Evolutionary conservation across 2,888 invertebrate genomes (phyloP), one percentile per base, ranked within the genome.

Genomic region (Pelosia muscerda): DNA sequence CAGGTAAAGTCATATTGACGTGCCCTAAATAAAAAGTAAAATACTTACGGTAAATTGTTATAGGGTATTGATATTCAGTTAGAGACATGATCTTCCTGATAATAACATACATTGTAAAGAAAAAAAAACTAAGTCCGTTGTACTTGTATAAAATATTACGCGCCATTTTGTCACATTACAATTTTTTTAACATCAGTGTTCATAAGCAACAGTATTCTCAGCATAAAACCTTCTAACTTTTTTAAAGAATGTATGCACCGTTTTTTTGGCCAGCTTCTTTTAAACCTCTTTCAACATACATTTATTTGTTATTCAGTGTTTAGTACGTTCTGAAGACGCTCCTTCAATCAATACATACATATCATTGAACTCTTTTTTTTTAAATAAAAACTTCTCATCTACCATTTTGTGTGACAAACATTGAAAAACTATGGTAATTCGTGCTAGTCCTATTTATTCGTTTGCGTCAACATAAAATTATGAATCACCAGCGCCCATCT

Each of bases 381-480:
- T 19, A 49, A n/a, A n/a, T 49, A 8, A 49, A 42, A 19, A 5
- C 19, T 42, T 13, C 10, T 15, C 13, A 2, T 26, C 55, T 26
- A 15, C 8, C 13, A 55, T 26, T 25, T 25, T 15, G 25, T 49
- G n/a, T 49, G 49, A 49, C 49, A 49, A 25, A 25, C 55, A 55
- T 55, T 25, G 55, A 55, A 55, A 55, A 55, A 55, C 13, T 55
- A 55, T 55, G 55, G 55, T 55, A 55, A 57, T 57, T 8, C 1
- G 8, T 15, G 28, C 57, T 26, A 57, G 13, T 28, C 55, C 55
- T 25, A 25, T 55, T 82, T 25, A 25, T 55, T 82, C 91, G 81
- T 78, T 86, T 87, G 91, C 89, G 91, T 85, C 77, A 56, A 31
- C 31, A 61, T 49, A 26, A 56, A 15, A 57, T 57, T 57, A 57